Evolutionary conservation across 1,140 invertebrate genomes (phyloP), one percentile per base, ranked within the genome.

Genomic region (Drosophila sechellia): DNA sequence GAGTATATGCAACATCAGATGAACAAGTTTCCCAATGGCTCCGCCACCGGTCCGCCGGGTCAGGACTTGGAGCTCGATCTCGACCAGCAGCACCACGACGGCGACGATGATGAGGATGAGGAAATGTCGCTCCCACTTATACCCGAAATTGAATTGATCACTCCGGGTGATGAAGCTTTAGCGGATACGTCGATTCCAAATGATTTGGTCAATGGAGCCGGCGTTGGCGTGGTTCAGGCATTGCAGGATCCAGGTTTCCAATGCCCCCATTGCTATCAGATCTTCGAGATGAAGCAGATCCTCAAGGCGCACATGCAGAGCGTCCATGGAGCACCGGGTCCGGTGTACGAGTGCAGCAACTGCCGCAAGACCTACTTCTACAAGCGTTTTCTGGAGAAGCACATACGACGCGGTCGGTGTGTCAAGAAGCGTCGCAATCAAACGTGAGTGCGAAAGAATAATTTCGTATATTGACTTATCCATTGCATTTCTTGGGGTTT

Each of bases 331-430:
- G 85, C 89, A 20, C 77, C 89, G 13, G 85, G 81, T 0, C 90
- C 90, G 13, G 90, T 91, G 40, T 92, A 92, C 61, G 91, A 92
- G 72, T 92, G 91, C 65, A 86, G 74, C 64, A 92, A 92, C 43
- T 92, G 91, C 60, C 91, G 83, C 56, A 92, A 92, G 48, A 91
- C 87, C 35, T 92, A 92, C 35, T 92, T 92, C 57, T 92, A 91
- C 56, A 92, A 92, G 65, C 79, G 91, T 5, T 92, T 92, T 42
- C 80, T 92, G 6, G 91, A 92, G 59, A 92, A 92, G 63, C 91
- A 92, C 54, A 80, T 92, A 2, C 75, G 91, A 0, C 87, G 91
- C 10, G 91, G 91, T n/a, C 90, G 90, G n/a, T 92, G 90, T 64
- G 90, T 92, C 40, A 91, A 91, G 40, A 92, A 92, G 69, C 81